Conservation (phyloP, 2,888 invertebrate species). For the Tupiocoris notatus region DNA sequence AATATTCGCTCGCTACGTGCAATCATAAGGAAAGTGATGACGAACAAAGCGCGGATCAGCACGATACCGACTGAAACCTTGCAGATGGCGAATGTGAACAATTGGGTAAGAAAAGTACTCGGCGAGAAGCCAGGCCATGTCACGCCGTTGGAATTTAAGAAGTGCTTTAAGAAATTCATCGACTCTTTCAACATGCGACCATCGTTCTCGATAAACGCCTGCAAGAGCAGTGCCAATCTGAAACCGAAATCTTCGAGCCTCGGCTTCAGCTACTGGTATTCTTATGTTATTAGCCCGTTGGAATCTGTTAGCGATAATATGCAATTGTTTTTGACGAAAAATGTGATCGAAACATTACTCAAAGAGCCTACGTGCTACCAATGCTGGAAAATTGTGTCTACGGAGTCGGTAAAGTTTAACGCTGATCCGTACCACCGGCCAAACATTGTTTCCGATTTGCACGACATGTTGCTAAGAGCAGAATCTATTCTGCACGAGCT, state of each 20-base stretch:
- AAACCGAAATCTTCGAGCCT: neutral
- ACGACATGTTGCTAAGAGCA: neutral
- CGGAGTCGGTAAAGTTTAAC: neutral
- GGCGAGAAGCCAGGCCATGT: neutral
- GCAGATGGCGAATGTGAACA: neutral
- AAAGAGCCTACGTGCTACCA: neutral
- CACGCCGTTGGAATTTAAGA: slow-evolving; percentile 9
- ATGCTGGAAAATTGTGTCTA: neutral
- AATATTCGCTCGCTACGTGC: neutral
- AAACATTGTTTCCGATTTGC: slow-evolving; percentile 7
- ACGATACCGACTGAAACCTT: neutral
- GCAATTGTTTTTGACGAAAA: slow-evolving; percentile 3
- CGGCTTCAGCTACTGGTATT: slow-evolving; percentile 7
- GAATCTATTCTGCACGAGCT: slow-evolving; percentile 3
- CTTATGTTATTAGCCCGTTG: neutral
- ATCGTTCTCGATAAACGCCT: neutral
- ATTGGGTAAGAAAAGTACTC: neutral
- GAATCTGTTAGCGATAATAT: neutral
- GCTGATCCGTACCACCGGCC: neutral
- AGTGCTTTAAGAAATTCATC: neutral
- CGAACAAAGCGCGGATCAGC: neutral
- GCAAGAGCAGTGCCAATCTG: neutral
- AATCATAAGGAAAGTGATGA: neutral
- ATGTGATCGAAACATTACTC: slow-evolving; percentile 7
- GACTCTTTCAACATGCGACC: neutral